These are phyloP conservation scores for Alviniconcha marisindica DNA, from an alignment of 1,140 invertebrate genomes.

Conservation along the genomic window DNA sequence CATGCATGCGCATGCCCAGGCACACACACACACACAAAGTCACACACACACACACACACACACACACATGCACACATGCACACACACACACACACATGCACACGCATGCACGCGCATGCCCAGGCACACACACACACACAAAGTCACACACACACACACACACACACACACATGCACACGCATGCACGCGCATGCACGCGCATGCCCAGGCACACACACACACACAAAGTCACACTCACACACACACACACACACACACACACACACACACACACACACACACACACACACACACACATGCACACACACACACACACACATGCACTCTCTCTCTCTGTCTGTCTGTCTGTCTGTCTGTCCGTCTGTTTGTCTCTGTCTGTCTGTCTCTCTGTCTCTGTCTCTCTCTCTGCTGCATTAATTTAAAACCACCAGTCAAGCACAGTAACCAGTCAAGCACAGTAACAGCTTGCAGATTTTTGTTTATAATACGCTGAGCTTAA, in stretches of 20 bases:
- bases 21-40: slow-evolving; percentile 3
- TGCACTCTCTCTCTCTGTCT: background rate
- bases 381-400: too few species aligned
- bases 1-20: background rate
- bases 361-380: too few species aligned
- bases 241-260: background rate
- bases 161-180: background rate
- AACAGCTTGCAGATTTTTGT: too few species aligned
- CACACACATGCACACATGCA: background rate
- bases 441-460: too few species aligned
- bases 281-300: background rate
- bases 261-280: slow-evolving; percentile 17
- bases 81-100: slow-evolving; percentile 9
- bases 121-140: background rate
- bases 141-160: background rate
- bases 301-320: slow-evolving; percentile 24
- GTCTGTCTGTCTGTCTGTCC: too few species aligned
- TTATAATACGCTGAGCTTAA: too few species aligned
- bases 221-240: background rate
- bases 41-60: slow-evolving; percentile 6
- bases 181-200: background rate
- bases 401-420: too few species aligned
- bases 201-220: background rate
- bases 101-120: background rate
- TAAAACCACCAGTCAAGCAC: too few species aligned